Percentiles rank a stretch among this genome's conserved stretches.
These are phyloP conservation scores for Tenualosa thibaudeaui DNA, from an alignment of 2,797 vertebrate genomes.

Conservation along the genomic window DNA sequence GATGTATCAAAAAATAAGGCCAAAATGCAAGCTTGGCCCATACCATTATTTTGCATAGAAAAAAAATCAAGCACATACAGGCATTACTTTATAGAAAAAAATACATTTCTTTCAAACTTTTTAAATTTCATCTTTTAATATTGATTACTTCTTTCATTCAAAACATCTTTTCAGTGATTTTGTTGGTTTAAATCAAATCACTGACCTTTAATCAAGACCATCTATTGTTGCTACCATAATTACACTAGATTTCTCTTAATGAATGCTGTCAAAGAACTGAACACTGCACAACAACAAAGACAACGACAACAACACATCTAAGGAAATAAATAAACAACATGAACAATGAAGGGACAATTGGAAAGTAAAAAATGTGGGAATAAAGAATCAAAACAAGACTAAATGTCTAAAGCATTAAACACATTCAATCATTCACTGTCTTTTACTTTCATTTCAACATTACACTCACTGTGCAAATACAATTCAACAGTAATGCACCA, in stretches of 20 bases:
- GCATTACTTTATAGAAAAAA: constrained; percentile 38
- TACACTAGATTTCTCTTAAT: background rate
- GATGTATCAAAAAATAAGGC: constrained; percentile 39
- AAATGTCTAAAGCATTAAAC: background rate
- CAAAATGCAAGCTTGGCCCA: constrained; percentile 42
- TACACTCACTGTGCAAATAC: background rate
- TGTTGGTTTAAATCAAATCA: background rate
- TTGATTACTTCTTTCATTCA: background rate
- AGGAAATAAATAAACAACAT: constrained; percentile 18
- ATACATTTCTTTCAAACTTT: constrained; percentile 37
- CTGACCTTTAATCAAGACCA: constrained; percentile 9
- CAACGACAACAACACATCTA: constrained; percentile 4
- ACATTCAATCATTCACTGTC: background rate
- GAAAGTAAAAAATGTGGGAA: background rate
- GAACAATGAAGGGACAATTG: background rate
- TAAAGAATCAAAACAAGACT: background rate
- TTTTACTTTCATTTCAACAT: background rate
- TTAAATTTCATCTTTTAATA: background rate
- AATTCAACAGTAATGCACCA: background rate
- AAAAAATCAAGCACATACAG: constrained; percentile 33
- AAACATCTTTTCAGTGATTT: background rate
- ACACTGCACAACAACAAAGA: background rate
- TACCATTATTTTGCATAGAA: constrained; percentile 56
- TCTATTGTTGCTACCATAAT: background rate
- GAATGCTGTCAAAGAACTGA: background rate